Evolutionary conservation across 1,140 invertebrate genomes (phyloP), one percentile per base, ranked within the genome.

Genomic region (Panulirus ornatus): DNA sequence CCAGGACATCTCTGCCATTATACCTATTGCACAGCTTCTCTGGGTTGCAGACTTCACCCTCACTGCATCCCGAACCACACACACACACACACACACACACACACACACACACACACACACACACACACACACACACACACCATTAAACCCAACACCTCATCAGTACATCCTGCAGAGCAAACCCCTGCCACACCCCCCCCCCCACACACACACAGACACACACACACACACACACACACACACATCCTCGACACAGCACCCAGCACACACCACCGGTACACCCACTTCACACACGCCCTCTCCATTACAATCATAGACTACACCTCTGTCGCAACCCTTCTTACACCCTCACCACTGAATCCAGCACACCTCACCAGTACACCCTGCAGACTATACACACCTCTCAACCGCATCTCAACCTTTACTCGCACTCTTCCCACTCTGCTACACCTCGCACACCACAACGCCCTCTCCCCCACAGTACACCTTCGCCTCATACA

Each of bases 121-220:
- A 54, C 51, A 54, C 51, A 54, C 63, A 66, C 51, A 54, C 51
- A 54, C 51, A 54, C 51, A 54, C 51, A 54, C 51, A 54, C 51
- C 9, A 9, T 11, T 22, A 54, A 9, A 54, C 51, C 9, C 51
- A 54, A 47, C n/a, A n/a, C n/a, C n/a, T n/a, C n/a, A n/a, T n/a
- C n/a, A 47, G n/a, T n/a, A n/a, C n/a, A n/a, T n/a, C n/a, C n/a
- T n/a, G n/a, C n/a, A n/a, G n/a, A n/a, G n/a, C n/a, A n/a, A n/a
- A n/a, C n/a, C n/a, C n/a, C 51, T 11, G 9, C 9, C 51, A 54
- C 51, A 6, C 22, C 22, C 6, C 22, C 6, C 22, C 63, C 22
- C 63, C 9, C n/a, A 70, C 63, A 70, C 63, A 19, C 63, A 70
- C 22, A 70, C 63, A 9, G 5, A 3, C 63, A 8, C 63, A 27